Conservation (phyloP, 2,797 vertebrate species). For the Lutra lutra region DNA sequence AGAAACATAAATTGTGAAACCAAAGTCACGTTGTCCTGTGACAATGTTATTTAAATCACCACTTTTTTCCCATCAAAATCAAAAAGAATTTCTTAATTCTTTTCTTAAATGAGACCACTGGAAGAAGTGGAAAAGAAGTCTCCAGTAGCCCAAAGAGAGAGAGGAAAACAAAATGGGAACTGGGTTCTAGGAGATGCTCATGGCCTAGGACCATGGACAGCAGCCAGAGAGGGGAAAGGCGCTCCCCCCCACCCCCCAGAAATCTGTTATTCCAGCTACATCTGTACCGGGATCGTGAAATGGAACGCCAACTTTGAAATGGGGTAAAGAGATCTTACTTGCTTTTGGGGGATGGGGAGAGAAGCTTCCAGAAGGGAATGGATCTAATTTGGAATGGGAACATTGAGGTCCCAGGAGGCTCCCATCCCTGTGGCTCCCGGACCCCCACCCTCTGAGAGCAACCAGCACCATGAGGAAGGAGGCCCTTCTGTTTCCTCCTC, state of each 20-base stretch:
- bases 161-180: background rate
- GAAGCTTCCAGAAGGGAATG: constrained; percentile 30
- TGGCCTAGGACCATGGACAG: constrained; percentile 57
- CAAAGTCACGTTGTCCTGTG: constrained; percentile 21
- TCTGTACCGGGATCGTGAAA: background rate
- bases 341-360: background rate
- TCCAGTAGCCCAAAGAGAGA: background rate
- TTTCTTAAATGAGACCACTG: background rate
- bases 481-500: background rate
- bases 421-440: constrained; percentile 9
- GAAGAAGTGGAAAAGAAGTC: background rate
- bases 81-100: background rate
- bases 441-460: background rate
- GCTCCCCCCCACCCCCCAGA: background rate
- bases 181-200: background rate
- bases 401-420: constrained; percentile 10
- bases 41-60: background rate
- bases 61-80: background rate
- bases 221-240: background rate
- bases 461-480: background rate
- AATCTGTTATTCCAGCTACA: background rate
- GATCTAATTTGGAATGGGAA: constrained; percentile 50
- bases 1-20: constrained; percentile 8
- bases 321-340: background rate
- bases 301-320: constrained; percentile 3